Base-by-base conservation (phyloP, 2,888 invertebrate genomes). In the Orchestes rusci region DNA sequence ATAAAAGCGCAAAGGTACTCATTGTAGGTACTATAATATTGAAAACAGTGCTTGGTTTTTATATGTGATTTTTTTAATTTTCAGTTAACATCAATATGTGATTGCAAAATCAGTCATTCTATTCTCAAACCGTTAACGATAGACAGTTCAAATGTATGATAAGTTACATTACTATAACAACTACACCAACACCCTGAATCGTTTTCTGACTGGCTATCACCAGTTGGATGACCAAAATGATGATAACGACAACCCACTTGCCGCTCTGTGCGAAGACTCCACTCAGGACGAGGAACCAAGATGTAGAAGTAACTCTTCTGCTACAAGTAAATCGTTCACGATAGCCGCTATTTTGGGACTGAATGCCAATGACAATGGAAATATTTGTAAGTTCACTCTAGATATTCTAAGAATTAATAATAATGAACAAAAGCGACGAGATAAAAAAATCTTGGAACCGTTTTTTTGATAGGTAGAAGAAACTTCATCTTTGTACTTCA, bases 341-440 rank as follows among this genome's bases (percentile, higher is more conserved):
- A 91, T 91, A 56, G 90, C 89, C 52, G 88, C 89, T 51, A 89
- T 90, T 59, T 76, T 91, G 56, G 90, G 59, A 34, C 37, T 88
- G 52, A 80, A 82, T 43, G 68, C 59, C 54, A 63, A 65, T 38
- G 51, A 51, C 33, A 32, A 27, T 33, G 52, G 52, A 38, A 53
- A 55, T 49, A 39, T 55, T 31, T 55, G 57, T 57, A 44, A 54
- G 53, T 41, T 19, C 8, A n/a, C n/a, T 3, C n/a, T n/a, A n/a
- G n/a, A n/a, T n/a, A n/a, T n/a, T n/a, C n/a, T n/a, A n/a, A n/a
- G n/a, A n/a, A n/a, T n/a, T n/a, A n/a, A n/a, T n/a, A n/a, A n/a
- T n/a, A n/a, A n/a, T n/a, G n/a, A n/a, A n/a, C n/a, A n/a, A n/a
- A n/a, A n/a, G n/a, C n/a, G n/a, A n/a, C n/a, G n/a, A n/a, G n/a